Conservation (phyloP, 2,888 invertebrate genomes). For the Melanargia galathea region DNA sequence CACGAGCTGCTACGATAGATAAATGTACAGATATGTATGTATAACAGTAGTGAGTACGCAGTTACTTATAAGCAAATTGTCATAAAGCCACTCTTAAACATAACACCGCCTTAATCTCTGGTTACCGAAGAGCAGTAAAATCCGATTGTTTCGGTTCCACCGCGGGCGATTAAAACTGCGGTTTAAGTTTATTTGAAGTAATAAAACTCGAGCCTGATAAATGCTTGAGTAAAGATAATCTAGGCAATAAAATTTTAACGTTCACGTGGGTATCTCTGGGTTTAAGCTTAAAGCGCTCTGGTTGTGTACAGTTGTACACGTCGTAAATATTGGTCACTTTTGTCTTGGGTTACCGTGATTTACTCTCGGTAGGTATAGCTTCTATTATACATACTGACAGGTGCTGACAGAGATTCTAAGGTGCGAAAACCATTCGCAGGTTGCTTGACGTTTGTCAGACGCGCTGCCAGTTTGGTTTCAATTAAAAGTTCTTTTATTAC, state of each 20-base stretch:
- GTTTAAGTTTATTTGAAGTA: slow-evolving; percentile 49
- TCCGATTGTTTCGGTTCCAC: slow-evolving; percentile 28
- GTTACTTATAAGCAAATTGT: neutral
- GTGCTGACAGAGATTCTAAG: too few relatives aligned
- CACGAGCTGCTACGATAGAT: too few relatives aligned
- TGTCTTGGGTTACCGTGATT: slow-evolving; percentile 4
- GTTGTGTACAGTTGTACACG: slow-evolving; percentile 13
- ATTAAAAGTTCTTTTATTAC: too few relatives aligned
- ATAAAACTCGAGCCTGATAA: slow-evolving; percentile 48
- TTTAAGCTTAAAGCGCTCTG: slow-evolving; percentile 14
- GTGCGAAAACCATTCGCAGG: too few relatives aligned
- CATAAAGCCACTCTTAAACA: slow-evolving; percentile 3
- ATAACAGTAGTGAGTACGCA: too few relatives aligned
- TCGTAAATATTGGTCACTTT: slow-evolving; percentile 21
- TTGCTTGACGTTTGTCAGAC: too few relatives aligned
- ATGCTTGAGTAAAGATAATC: slow-evolving; percentile 42
- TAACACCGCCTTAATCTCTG: slow-evolving; percentile 23
- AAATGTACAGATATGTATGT: too few relatives aligned
- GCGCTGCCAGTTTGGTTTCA: too few relatives aligned
- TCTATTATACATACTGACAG: too few relatives aligned
- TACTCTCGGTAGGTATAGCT: neutral
- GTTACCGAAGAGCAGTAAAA: slow-evolving; percentile 28
- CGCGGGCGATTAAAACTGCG: slow-evolving; percentile 34
- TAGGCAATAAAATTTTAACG: slow-evolving; percentile 41
- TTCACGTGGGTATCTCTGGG: slow-evolving; percentile 23